Percentiles rank a stretch among this genome's conserved stretches.
Conservation (phyloP, 2,797 vertebrate genomes). For the Hypotaenidia philippensis region DNA sequence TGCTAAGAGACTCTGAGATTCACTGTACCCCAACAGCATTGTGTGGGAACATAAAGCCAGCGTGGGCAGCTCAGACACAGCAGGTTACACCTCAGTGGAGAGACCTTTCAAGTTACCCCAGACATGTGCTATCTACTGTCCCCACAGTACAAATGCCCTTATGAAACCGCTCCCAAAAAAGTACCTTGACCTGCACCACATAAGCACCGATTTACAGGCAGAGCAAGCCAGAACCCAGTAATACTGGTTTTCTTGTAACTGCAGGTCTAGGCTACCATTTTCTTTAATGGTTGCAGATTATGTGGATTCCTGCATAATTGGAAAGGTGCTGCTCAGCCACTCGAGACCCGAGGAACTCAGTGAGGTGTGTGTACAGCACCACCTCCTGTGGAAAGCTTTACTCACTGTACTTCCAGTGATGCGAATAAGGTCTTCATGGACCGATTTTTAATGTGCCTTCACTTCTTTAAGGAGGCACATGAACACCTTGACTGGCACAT, state of each 20-base stretch:
- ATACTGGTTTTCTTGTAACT: neutral
- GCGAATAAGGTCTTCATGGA: neutral
- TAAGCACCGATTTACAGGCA: neutral
- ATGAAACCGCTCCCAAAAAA: neutral
- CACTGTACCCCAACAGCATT: neutral
- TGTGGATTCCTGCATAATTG: neutral
- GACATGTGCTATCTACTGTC: neutral
- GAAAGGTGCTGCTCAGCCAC: neutral
- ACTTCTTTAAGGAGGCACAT: neutral
- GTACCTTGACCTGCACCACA: neutral
- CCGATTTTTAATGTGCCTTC: neutral
- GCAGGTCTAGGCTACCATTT: neutral
- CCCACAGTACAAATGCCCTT: neutral
- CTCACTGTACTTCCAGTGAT: neutral
- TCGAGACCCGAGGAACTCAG: neutral
- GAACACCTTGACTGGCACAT: neutral
- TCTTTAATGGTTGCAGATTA: neutral
- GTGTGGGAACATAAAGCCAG: neutral
- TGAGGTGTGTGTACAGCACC: slow-evolving; percentile 52
- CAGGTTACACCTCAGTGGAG: neutral
- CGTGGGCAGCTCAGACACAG: neutral
- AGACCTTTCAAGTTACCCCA: neutral
- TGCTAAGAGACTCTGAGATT: neutral
- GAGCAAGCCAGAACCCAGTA: neutral
- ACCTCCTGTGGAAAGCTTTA: slow-evolving; percentile 48